A percentile compares a stretch with the other conserved stretches of the same genome.
These are phyloP conservation scores for Paradoxurus hermaphroditus DNA, from an alignment of 2,113 vertebrate genomes.

Conservation along the genomic window DNA sequence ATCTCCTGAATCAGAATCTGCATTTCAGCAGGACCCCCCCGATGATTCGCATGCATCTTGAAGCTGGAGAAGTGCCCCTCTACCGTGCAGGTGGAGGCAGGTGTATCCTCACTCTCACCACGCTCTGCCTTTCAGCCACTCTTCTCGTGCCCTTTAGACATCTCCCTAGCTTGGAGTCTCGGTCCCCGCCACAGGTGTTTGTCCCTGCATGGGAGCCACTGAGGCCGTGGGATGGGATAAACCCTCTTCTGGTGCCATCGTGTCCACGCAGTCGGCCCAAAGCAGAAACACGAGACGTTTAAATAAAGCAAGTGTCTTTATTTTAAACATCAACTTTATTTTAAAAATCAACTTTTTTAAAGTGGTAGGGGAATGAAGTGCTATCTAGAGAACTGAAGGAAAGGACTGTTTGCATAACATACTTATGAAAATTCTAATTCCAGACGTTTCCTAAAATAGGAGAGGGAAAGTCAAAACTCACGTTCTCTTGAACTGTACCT, in stretches of 20 bases:
- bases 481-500: not conserved
- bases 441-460: not conserved
- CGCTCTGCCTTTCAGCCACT: not conserved
- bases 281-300: not conserved
- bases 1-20: not conserved
- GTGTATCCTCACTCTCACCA: not conserved
- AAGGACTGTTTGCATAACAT: not conserved
- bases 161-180: not conserved
- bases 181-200: not conserved
- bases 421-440: not conserved
- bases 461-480: not conserved
- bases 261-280: not conserved
- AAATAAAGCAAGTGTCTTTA: not conserved
- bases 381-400: not conserved
- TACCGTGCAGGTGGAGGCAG: too few relatives aligned
- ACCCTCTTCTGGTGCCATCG: not conserved
- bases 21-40: not conserved
- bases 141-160: not conserved
- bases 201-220: not conserved
- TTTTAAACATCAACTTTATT: not conserved
- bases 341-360: not conserved
- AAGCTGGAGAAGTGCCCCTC: not conserved
- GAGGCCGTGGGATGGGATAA: not conserved
- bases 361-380: not conserved
- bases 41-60: not conserved